Percentiles rank a stretch among this genome's conserved stretches.
Conservation (phyloP, 2,888 invertebrate species). For the Brachylomia viminalis region DNA sequence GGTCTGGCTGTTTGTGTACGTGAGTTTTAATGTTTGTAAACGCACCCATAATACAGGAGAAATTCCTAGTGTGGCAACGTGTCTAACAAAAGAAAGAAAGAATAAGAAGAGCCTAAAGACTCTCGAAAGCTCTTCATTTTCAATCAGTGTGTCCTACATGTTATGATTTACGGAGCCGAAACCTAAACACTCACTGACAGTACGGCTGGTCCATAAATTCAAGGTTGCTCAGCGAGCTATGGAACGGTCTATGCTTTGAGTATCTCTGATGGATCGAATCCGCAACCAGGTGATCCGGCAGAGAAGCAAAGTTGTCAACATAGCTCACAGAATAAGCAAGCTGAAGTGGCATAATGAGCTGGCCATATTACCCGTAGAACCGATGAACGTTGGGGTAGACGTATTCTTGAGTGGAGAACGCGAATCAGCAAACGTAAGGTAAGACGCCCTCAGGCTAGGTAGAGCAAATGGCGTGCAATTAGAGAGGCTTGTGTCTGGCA, state of each 20-base stretch:
- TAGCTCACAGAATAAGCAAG: not conserved
- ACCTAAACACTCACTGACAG: not conserved
- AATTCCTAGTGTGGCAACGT: too few species aligned
- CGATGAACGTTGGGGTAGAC: not conserved
- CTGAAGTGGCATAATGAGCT: not conserved
- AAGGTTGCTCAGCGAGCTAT: not conserved
- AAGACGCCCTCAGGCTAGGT: not conserved
- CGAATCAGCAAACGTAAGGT: not conserved
- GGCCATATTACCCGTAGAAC: not conserved
- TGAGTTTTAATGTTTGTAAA: too few species aligned
- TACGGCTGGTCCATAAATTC: not conserved
- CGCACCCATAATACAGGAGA: too few species aligned
- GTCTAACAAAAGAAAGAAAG: too few species aligned
- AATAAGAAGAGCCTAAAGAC: not conserved
- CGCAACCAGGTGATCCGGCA: not conserved
- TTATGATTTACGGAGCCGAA: not conserved
- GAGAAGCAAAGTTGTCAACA: not conserved
- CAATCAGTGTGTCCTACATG: not conserved
- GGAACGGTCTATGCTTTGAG: not conserved
- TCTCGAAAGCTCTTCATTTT: too few species aligned
- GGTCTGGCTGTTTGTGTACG: too few species aligned
- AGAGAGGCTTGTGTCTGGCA: not conserved
- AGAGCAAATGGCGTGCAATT: not conserved
- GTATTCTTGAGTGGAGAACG: not conserved
- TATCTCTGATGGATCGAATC: not conserved